Evolutionary conservation across 1,140 invertebrate genomes (phyloP).

Genomic region (Solen grandis): DNA sequence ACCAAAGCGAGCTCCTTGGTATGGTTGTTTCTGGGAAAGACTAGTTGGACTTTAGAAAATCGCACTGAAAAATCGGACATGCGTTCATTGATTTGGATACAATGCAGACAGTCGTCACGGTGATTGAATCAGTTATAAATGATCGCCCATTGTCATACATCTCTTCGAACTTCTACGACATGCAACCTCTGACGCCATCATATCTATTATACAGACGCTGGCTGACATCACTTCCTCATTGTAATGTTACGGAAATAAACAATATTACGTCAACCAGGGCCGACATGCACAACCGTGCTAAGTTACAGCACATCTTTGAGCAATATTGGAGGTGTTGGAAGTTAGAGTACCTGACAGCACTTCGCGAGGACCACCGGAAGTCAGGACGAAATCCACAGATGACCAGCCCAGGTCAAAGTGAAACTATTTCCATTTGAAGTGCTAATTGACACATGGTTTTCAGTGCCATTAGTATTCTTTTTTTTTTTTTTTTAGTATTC

Average conservation of each 20-base stretch:
- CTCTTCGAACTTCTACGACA: not conserved
- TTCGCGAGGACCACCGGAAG: too few relatives aligned
- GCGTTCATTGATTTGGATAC: slow-evolving; percentile 7
- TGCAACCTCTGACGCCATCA: slow-evolving; percentile 21
- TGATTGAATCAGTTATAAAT: slow-evolving; percentile 34
- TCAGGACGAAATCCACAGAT: too few relatives aligned
- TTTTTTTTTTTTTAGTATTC: too few relatives aligned
- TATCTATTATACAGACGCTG: slow-evolving; percentile 10
- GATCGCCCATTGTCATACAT: slow-evolving; percentile 28
- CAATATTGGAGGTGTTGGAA: slow-evolving; percentile 35
- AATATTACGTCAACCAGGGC: too few relatives aligned
- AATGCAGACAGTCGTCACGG: slow-evolving; percentile 17
- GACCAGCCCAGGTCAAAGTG: too few relatives aligned
- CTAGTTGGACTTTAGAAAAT: not conserved
- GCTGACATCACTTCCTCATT: slow-evolving; percentile 2
- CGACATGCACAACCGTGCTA: slow-evolving; percentile 1
- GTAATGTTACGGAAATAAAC: not conserved
- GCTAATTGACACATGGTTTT: too few relatives aligned
- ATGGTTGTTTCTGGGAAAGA: not conserved
- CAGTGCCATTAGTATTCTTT: too few relatives aligned
- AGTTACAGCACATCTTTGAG: not conserved
- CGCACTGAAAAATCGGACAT: not conserved
- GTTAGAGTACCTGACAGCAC: slow-evolving; percentile 32
- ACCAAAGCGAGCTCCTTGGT: not conserved
- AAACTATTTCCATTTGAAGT: too few relatives aligned